Percentiles rank a stretch among this genome's conserved stretches.
Conservation (phyloP, 2,888 invertebrate genomes). For the Zootermopsis nevadensis region DNA sequence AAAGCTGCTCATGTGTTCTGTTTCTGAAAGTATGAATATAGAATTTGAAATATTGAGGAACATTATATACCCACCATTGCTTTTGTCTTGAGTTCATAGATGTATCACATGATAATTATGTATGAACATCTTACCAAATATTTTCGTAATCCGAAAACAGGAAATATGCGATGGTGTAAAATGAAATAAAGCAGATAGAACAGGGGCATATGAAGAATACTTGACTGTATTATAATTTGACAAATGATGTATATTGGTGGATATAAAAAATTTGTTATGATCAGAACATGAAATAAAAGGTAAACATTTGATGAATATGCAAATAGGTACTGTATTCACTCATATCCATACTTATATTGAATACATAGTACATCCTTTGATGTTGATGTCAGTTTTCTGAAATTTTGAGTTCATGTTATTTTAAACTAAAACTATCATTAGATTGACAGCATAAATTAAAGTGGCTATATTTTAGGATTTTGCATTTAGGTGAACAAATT, state of each 20-base stretch:
- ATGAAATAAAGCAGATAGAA: neutral
- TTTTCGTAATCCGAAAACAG: neutral
- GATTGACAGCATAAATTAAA: too few species aligned
- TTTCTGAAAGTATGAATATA: neutral
- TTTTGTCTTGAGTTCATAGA: neutral
- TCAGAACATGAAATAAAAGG: constrained; percentile 28
- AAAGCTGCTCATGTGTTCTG: neutral
- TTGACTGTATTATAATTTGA: constrained; percentile 1
- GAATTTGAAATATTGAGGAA: neutral
- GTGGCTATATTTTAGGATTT: too few species aligned
- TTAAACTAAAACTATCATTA: too few species aligned
- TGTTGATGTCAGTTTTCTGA: too few species aligned
- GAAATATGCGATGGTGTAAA: neutral
- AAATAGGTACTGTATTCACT: neutral
- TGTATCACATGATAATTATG: neutral
- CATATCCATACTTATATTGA: neutral
- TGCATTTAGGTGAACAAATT: too few species aligned
- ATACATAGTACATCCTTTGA: too few species aligned
- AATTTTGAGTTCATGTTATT: too few species aligned
- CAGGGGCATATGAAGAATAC: neutral
- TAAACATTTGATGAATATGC: constrained; percentile 11
- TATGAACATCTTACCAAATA: neutral
- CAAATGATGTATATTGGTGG: constrained; percentile 23
- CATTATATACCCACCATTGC: neutral
- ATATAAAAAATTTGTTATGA: constrained; percentile 21